These are phyloP conservation scores for Orycteropus afer DNA, from an alignment of 2,113 vertebrate species.

Conservation along the genomic window DNA sequence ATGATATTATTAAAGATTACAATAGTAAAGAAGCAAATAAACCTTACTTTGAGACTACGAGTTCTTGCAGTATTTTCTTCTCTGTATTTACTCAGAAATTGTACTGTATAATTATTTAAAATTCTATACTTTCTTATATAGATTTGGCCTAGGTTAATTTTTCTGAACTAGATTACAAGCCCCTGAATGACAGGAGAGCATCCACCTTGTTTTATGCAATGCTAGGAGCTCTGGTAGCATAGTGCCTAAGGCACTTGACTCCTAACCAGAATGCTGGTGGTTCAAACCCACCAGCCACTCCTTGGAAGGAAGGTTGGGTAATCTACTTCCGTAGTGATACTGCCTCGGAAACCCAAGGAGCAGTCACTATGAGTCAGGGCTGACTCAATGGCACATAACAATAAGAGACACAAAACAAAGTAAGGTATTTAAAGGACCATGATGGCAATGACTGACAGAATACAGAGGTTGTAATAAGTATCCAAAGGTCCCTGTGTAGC, in stretches of 20 bases:
- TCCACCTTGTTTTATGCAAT: neutral
- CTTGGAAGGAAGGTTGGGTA: too few relatives aligned
- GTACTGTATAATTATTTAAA: neutral
- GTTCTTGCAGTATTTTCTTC: neutral
- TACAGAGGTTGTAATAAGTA: neutral
- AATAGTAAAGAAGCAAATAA: neutral
- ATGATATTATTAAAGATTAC: neutral
- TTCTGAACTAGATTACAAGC: neutral
- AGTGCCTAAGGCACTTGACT: too few relatives aligned
- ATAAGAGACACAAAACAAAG: neutral
- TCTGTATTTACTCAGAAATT: neutral
- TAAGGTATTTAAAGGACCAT: neutral
- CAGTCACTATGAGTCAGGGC: too few relatives aligned
- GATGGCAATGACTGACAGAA: neutral
- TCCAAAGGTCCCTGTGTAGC: too few relatives aligned
- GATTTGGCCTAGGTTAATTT: neutral
- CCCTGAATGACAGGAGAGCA: neutral
- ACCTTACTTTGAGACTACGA: neutral
- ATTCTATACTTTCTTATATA: neutral
- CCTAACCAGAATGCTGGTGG: too few relatives aligned
- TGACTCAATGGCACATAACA: too few relatives aligned
- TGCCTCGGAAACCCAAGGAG: too few relatives aligned
- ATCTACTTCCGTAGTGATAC: too few relatives aligned
- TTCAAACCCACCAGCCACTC: too few relatives aligned
- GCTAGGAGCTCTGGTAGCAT: too few relatives aligned